phyloP scores from a whole-genome alignment of 2,797 vertebrate species.

The Carcharodon carcharias region DNA sequence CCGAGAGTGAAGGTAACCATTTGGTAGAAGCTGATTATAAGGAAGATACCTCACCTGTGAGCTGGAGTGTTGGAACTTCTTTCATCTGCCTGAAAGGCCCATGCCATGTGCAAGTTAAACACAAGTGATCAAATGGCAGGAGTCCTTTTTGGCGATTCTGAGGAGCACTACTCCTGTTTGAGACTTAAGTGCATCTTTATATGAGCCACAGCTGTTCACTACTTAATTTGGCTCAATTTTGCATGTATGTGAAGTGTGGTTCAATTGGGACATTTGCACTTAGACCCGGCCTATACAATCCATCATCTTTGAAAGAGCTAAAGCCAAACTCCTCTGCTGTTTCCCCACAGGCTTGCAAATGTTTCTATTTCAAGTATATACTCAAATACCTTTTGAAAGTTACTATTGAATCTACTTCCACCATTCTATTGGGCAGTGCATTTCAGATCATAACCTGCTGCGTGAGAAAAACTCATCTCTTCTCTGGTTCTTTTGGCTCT shows the following conservation, averaged over 20 bases:
- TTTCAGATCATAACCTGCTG: not conserved
- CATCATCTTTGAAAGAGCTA: not conserved
- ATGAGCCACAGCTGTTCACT: not conserved
- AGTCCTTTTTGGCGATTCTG: not conserved
- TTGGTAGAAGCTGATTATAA: conserved; percentile 34
- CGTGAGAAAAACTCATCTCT: not conserved
- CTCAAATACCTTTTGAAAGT: not conserved
- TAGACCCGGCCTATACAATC: not conserved
- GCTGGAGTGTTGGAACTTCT: not conserved
- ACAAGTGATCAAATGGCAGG: not conserved
- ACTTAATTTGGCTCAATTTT: conserved; percentile 11
- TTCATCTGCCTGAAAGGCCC: not conserved
- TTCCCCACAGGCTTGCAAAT: not conserved
- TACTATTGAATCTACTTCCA: not conserved
- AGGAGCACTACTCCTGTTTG: not conserved
- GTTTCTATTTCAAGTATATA: not conserved
- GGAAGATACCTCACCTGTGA: conserved; percentile 25
- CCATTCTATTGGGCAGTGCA: not conserved
- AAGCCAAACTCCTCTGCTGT: not conserved
- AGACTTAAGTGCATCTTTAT: not conserved
- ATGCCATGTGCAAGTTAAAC: not conserved
- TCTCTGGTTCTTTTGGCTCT: not conserved
- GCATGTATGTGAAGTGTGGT: not conserved
- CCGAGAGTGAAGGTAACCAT: conserved; percentile 34
- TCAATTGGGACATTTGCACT: not conserved